These are phyloP conservation scores for Ataeniobius toweri DNA, from an alignment of 2,797 vertebrate species.

Conservation along the genomic window DNA sequence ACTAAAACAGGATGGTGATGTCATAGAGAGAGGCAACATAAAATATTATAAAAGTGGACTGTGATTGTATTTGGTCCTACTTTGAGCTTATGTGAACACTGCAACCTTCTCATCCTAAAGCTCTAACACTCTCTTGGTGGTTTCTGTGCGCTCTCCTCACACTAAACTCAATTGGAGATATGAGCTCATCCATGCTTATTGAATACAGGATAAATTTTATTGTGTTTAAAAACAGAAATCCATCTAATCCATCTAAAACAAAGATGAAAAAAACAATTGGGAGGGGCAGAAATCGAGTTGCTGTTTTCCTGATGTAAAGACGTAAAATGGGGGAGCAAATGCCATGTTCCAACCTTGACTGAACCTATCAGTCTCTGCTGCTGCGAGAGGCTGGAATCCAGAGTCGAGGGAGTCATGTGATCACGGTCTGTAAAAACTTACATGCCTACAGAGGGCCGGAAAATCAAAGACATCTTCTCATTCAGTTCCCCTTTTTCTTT, in stretches of 20 bases:
- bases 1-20: not conserved
- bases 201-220: not conserved
- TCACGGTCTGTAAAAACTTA: slow-evolving; percentile 72
- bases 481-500: slow-evolving; percentile 39
- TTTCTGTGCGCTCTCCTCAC: not conserved
- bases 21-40: not conserved
- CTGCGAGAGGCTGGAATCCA: slow-evolving; percentile 57
- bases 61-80: not conserved
- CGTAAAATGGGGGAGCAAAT: slow-evolving; percentile 4
- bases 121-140: not conserved
- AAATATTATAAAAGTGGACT: not conserved
- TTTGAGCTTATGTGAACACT: not conserved
- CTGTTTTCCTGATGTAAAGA: not conserved
- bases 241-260: not conserved
- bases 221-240: not conserved
- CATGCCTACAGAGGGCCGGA: slow-evolving; percentile 56
- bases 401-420: slow-evolving; percentile 46
- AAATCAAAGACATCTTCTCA: slow-evolving; percentile 26
- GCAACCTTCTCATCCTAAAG: not conserved
- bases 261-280: not conserved
- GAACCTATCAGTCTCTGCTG: slow-evolving; percentile 65
- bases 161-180: not conserved
- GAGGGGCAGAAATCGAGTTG: not conserved
- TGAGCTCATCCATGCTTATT: not conserved
- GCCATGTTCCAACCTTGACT: slow-evolving; percentile 65